phyloP scores from a whole-genome alignment of 2,888 invertebrate genomes.

The Eumerus sabulonum region DNA sequence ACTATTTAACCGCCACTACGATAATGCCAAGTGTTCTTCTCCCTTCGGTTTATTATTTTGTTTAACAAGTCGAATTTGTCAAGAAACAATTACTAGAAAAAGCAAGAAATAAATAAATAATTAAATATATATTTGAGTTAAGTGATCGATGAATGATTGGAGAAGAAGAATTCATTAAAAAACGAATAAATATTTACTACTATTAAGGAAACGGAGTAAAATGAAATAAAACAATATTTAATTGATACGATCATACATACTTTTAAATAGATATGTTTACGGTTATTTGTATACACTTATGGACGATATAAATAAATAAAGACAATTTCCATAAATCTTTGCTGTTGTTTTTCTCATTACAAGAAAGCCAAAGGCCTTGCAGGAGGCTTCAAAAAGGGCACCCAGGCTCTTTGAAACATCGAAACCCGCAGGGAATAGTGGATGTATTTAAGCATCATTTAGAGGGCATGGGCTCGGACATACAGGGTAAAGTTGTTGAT shows the following conservation, averaged over 20 bases:
- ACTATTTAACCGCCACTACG: constrained; percentile 22
- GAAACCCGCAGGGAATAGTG: too few species aligned
- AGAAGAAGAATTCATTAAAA: neutral
- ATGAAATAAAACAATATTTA: constrained; percentile 20
- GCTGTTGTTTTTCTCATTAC: constrained; percentile 3
- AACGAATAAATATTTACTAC: constrained; percentile 29
- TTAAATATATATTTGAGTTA: neutral
- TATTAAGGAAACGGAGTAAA: constrained; percentile 25
- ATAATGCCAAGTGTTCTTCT: constrained; percentile 22
- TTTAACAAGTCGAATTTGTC: constrained; percentile 37
- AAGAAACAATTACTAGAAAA: neutral
- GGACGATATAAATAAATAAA: constrained; percentile 52
- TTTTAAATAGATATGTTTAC: constrained; percentile 34
- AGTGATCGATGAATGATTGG: constrained; percentile 19
- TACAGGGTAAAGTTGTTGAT: too few species aligned
- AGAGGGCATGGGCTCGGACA: too few species aligned
- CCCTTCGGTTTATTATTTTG: constrained; percentile 9
- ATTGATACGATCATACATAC: constrained; percentile 8
- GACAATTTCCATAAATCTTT: neutral
- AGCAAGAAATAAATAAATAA: neutral
- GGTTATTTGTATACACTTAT: constrained; percentile 65
- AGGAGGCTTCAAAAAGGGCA: too few species aligned
- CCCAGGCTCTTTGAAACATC: too few species aligned
- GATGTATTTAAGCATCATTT: too few species aligned
- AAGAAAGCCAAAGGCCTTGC: too few species aligned